phyloP scores from a whole-genome alignment of 1,140 invertebrate species.

The Heterodera schachtii region DNA sequence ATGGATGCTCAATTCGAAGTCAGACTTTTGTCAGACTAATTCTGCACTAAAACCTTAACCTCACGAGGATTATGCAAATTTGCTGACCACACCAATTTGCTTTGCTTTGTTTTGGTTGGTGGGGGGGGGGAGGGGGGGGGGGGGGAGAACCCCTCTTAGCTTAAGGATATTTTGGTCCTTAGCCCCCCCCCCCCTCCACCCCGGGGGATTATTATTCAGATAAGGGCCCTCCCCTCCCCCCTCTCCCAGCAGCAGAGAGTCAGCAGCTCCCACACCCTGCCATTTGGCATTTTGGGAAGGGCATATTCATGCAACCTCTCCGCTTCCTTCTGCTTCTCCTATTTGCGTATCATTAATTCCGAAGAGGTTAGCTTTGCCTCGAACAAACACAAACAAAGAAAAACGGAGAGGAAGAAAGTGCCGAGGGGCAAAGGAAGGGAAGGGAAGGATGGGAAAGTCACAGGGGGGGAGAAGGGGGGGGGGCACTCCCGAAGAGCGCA shows the following conservation, averaged over 20 bases:
- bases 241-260: no score
- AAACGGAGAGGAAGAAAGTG: constrained; percentile 1
- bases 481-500: no score
- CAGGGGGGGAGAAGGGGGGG: not conserved
- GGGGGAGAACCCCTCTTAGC: not conserved
- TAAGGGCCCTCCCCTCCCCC: not conserved
- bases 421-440: not conserved
- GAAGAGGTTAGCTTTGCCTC: not conserved
- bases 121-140: not conserved
- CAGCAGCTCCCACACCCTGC: not conserved
- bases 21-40: not conserved
- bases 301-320: constrained; percentile 4
- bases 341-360: constrained; percentile 17
- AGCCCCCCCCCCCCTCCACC: no score
- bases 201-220: constrained; percentile 3
- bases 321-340: not conserved
- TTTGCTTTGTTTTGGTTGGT: constrained; percentile 11
- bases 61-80: constrained; percentile 8
- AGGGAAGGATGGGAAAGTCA: not conserved
- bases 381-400: not conserved
- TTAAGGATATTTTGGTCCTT: constrained; percentile 1
- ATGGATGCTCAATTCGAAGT: not conserved
- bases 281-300: not conserved
- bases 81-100: not conserved
- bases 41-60: not conserved